Base-by-base conservation (phyloP, 2,113 vertebrate species). In the Epinephelus moara region DNA sequence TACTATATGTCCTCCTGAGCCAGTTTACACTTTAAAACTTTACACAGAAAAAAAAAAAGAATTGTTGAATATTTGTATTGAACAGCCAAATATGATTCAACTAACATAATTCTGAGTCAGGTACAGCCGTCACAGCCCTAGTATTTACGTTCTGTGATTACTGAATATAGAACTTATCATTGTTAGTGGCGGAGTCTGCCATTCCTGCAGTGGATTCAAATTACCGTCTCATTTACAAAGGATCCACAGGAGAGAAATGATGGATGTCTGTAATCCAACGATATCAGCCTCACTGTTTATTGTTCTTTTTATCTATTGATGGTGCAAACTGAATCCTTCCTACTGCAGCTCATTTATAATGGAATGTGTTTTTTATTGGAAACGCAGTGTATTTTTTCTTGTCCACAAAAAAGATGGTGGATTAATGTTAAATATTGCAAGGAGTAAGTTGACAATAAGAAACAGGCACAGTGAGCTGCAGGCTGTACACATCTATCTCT, bases 361-460 rank as follows among this genome's bases (percentile, higher is more conserved):
- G 50, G 49, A 30, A 33, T 18, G 17, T 53, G n/a, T n/a, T 5
- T 60, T 66, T 52, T 66, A 55, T 18, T 76, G 56, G 12, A 67
- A 27, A 60, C n/a, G 8, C 70, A 9, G 27, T 52, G n/a, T n/a
- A 52, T 45, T 45, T 23, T 37, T 59, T 80, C 18, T 71, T 62
- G 11, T 45, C 21, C 18, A 19, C 23, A 33, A 69, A 47, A 42
- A 12, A 62, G 23, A 60, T 6, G 17, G 56, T 15, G 56, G 19
- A 21, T 23, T 8, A 8, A 3, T 64, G 64, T 52, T 64, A 59
- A 15, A 80, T 30, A 57, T 9, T 63, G 56, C 15, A 70, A 47
- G 27, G 21, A n/a, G 13, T 78, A 45, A n/a, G 14, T 9, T 18
- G 19, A 60, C 14, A 55, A 70, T 13, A 19, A 30, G 17, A 6